Conservation (phyloP, 1,140 invertebrate genomes). For the Arctopsyche grandis region DNA sequence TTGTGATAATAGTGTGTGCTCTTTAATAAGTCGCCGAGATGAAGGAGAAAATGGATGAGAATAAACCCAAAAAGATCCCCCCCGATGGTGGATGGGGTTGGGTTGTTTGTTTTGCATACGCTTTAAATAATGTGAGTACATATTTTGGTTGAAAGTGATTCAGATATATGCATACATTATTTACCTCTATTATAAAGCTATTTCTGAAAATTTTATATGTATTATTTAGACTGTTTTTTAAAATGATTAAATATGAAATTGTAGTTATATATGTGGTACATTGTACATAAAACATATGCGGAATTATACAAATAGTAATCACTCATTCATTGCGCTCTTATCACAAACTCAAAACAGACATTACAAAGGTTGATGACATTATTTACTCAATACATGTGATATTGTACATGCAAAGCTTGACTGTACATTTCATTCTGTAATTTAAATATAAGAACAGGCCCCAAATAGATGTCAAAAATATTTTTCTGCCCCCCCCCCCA, state of each 20-base stretch:
- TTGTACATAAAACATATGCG: too few species aligned
- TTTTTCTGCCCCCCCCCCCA: too few species aligned
- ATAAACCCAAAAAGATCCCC: constrained; percentile 58
- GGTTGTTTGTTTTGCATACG: constrained; percentile 72
- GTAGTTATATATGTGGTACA: too few species aligned
- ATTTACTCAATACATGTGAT: too few species aligned
- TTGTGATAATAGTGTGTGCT: constrained; percentile 1
- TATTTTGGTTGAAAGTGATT: background rate
- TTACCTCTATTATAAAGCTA: background rate
- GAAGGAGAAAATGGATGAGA: background rate
- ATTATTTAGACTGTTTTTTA: background rate
- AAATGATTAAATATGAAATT: too few species aligned
- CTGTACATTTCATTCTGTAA: too few species aligned
- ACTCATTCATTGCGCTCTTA: background rate
- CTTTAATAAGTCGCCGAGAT: background rate
- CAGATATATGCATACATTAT: background rate
- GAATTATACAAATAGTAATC: background rate
- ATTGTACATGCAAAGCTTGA: too few species aligned
- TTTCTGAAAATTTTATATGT: too few species aligned
- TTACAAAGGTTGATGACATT: background rate
- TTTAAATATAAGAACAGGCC: too few species aligned
- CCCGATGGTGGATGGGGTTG: constrained; percentile 79
- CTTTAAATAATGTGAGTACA: constrained; percentile 73
- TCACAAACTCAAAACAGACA: too few species aligned
- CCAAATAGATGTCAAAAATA: too few species aligned